These are phyloP conservation scores for Microtus oregoni DNA, from an alignment of 2,113 vertebrate species.

Conservation along the genomic window DNA sequence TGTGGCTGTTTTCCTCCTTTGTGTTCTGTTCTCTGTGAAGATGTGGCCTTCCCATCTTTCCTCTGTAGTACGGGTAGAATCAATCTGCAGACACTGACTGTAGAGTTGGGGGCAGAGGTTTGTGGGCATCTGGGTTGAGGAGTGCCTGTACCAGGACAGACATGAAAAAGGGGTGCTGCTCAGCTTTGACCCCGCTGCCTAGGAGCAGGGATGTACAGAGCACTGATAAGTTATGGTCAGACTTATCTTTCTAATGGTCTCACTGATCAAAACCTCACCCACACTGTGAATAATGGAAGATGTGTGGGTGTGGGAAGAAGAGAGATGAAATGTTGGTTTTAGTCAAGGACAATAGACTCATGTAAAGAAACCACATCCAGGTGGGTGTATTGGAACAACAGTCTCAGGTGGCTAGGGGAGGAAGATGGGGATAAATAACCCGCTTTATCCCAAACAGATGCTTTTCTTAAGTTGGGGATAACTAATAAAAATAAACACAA, in stretches of 20 bases:
- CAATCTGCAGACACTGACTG: background rate
- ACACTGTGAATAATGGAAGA: background rate
- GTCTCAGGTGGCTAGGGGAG: accelerated
- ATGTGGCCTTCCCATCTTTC: background rate
- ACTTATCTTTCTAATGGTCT: background rate
- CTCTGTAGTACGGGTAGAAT: background rate
- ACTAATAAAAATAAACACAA: background rate
- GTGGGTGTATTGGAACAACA: background rate
- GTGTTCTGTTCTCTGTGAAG: background rate
- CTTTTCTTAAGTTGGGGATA: background rate
- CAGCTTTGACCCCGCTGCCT: background rate
- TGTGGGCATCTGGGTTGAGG: background rate
- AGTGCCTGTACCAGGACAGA: accelerated
- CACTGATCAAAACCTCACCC: background rate
- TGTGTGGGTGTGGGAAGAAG: background rate
- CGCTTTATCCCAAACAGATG: background rate
- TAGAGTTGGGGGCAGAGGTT: background rate
- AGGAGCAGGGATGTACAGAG: background rate
- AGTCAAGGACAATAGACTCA: background rate
- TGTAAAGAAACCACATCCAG: background rate
- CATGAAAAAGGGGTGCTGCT: accelerated
- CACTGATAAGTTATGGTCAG: background rate
- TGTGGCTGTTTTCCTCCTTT: background rate
- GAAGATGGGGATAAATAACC: background rate
- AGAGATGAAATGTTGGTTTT: background rate